Conservation (phyloP, 2,797 vertebrate species). For the Fundulus diaphanus region DNA sequence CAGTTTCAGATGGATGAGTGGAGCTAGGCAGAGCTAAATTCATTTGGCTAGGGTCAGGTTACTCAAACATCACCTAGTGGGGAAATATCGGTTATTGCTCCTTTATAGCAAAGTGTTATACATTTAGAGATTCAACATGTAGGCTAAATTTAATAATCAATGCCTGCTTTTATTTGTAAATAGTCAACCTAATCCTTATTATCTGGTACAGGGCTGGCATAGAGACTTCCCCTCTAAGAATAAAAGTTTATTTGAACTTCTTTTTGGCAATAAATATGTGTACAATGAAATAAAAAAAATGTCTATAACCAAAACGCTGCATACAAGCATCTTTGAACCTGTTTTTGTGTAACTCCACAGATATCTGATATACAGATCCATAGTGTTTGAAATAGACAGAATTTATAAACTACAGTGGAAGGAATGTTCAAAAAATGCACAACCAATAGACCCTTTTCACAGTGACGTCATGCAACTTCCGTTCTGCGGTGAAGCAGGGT, state of each 20-base stretch:
- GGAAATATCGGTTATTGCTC: no score
- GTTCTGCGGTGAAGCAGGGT: no score
- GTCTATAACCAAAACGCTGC: not conserved
- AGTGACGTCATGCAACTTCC: no score
- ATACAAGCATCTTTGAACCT: not conserved
- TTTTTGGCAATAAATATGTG: not conserved
- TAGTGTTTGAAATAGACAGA: not conserved
- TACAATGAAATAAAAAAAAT: not conserved
- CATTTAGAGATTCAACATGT: not conserved
- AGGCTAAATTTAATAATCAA: not conserved
- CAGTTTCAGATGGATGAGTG: no score
- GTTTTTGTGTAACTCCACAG: not conserved
- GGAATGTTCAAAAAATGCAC: not conserved
- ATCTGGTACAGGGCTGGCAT: not conserved
- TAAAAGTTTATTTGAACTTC: no score
- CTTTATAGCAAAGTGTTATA: no score
- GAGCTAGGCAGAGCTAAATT: no score
- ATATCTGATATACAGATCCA: not conserved
- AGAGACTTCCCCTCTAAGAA: no score
- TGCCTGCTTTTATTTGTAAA: no score
- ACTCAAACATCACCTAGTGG: no score
- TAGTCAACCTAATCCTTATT: not conserved
- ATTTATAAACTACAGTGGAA: not conserved
- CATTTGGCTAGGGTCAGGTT: no score
- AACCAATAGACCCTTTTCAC: no score